phyloP scores from a whole-genome alignment of 2,113 vertebrate species.

The Acanthochromis polyacanthus region DNA sequence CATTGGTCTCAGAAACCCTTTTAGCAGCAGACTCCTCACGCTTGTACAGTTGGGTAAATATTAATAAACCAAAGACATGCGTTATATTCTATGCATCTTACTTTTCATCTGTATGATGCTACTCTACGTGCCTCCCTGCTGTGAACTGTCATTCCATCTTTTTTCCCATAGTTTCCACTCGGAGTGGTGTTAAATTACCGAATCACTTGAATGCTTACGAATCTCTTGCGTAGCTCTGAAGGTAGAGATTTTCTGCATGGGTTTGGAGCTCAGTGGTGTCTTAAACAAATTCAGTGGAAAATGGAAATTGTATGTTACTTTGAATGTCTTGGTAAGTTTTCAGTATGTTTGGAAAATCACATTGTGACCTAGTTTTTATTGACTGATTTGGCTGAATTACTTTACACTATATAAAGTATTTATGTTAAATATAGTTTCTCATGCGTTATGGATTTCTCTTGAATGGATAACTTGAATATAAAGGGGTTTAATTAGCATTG shows the following conservation, averaged over 20 bases:
- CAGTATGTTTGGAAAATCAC: neutral
- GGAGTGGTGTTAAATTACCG: neutral
- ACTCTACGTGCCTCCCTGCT: neutral
- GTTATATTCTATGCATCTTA: conserved; percentile 47
- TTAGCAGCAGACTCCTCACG: neutral
- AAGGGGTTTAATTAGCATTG: neutral
- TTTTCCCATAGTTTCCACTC: neutral
- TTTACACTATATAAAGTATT: conserved; percentile 3
- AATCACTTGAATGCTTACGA: neutral
- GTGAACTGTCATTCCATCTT: neutral
- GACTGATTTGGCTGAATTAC: neutral
- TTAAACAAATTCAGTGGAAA: conserved; percentile 4
- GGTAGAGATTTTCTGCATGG: neutral
- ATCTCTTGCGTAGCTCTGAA: neutral
- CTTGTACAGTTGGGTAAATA: conserved; percentile 13
- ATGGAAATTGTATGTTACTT: conserved; percentile 2
- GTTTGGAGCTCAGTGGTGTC: neutral
- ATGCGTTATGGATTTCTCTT: conserved; percentile 7
- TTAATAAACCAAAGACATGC: conserved; percentile 71
- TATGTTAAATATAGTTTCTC: conserved; percentile 3
- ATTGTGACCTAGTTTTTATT: neutral
- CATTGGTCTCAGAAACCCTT: neutral
- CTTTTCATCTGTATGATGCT: conserved; percentile 25
- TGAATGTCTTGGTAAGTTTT: conserved; percentile 4
- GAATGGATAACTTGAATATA: conserved; percentile 9